Conservation (phyloP, 2,113 vertebrate genomes). For the Rhinoderma darwinii region DNA sequence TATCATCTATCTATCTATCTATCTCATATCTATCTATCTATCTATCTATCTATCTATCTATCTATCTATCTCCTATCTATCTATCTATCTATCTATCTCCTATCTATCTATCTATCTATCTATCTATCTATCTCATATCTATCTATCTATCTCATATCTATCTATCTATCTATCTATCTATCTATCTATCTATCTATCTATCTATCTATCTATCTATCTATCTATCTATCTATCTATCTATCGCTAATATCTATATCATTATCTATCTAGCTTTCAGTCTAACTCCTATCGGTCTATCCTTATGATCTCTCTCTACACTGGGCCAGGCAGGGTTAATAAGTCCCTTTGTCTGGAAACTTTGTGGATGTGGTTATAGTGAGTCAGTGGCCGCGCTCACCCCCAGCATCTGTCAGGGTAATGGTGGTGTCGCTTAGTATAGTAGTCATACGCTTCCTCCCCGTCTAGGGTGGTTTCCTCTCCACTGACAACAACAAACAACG, state of each 20-base stretch:
- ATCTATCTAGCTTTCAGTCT: background rate
- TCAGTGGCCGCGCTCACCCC: background rate
- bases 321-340: background rate
- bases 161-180: background rate
- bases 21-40: background rate
- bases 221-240: conserved; percentile 22
- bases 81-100: background rate
- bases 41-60: conserved; percentile 18
- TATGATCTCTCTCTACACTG: background rate
- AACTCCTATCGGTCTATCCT: background rate
- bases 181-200: conserved; percentile 33
- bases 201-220: background rate
- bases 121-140: background rate
- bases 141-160: background rate
- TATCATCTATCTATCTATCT: background rate
- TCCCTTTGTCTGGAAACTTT: conserved; percentile 37
- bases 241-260: background rate
- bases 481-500: conserved; percentile 21
- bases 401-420: conserved; percentile 8
- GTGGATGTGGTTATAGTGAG: background rate
- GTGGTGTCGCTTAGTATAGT: background rate
- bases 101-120: background rate
- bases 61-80: background rate
- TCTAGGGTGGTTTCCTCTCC: conserved; percentile 15
- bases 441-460: conserved; percentile 18